Base-by-base conservation (phyloP, 2,888 invertebrate genomes). In the Hipparchia sbordonii region DNA sequence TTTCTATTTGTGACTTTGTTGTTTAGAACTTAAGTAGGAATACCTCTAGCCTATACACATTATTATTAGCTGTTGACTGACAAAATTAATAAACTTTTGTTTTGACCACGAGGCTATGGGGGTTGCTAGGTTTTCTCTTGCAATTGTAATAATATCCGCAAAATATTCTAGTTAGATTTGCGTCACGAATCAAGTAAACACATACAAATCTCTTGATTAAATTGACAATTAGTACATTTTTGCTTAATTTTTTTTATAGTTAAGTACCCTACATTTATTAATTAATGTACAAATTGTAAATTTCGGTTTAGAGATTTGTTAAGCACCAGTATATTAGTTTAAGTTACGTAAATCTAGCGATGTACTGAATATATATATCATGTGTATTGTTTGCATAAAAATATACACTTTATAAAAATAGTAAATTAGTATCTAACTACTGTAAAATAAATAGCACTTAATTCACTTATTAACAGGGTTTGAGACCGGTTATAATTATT, bases 1-100 rank as follows among this genome's bases (percentile, higher is more conserved):
- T 23, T 60, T 56, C 39, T 39, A 60, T 60, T 60, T 60, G 59
- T 60, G 59, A 60, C 33, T 60, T 33, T 23, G 13, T 57, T 12
- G 7, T 13, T 57, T 57, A 57, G 13, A 6, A 6, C 48, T 48
- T 8, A 23, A 23, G 23, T 23, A 23, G 46, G 46, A 4, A 46
- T 6, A 48, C 48, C 7, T 48, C 6, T 48, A 7, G 7, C 48
- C 5, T 48, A 48, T 48, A 48, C 48, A 48, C 48, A 52, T 52
- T 52, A 52, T 52, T 12, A 52, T 52, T 52, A 52, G 51, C 8
- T 51, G 51, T 9, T 10, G 8, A 23, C 23, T 23, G 51, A 10
- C 51, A 51, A 8, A 51, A 9, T 23, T 10, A 51, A 51, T 51
- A 10, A 23, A 23, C 23, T 51, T 13, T 56, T 13, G 56, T n/a